Conservation (phyloP, 2,797 vertebrate genomes). For the Tolypeutes matacus region DNA sequence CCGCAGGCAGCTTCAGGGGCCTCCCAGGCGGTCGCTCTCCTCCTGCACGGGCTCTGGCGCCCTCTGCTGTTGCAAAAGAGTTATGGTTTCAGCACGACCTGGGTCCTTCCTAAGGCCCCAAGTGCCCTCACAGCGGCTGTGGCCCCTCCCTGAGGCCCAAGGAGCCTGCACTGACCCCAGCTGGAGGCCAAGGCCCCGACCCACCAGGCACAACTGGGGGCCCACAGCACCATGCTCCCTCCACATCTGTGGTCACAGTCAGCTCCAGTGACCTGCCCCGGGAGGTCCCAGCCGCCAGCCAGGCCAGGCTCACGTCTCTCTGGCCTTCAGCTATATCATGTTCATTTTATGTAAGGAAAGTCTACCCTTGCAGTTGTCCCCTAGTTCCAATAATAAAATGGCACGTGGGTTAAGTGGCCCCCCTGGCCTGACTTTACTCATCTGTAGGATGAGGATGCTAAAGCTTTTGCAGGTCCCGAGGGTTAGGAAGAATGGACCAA, state of each 20-base stretch:
- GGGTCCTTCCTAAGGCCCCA: background rate
- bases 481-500: background rate
- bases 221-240: background rate
- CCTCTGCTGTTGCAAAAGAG: conserved; percentile 83
- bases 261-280: background rate
- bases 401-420: background rate
- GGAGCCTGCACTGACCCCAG: background rate
- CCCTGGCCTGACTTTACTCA: background rate
- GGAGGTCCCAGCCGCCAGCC: background rate
- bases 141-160: no score
- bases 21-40: background rate
- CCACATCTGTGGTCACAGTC: background rate
- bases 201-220: background rate
- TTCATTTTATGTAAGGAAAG: background rate
- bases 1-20: background rate
- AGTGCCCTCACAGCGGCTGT: background rate
- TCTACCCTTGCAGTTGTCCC: background rate
- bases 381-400: background rate
- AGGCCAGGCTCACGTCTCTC: background rate
- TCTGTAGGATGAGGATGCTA: background rate
- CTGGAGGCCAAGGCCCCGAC: background rate
- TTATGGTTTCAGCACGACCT: background rate
- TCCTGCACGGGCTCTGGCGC: conserved; percentile 65
- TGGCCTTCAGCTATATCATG: background rate
- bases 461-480: background rate